Evolutionary conservation across 2,797 vertebrate genomes (phyloP), one percentile per base, ranked within the genome.

Genomic region (Coregonus suidteri): DNA sequence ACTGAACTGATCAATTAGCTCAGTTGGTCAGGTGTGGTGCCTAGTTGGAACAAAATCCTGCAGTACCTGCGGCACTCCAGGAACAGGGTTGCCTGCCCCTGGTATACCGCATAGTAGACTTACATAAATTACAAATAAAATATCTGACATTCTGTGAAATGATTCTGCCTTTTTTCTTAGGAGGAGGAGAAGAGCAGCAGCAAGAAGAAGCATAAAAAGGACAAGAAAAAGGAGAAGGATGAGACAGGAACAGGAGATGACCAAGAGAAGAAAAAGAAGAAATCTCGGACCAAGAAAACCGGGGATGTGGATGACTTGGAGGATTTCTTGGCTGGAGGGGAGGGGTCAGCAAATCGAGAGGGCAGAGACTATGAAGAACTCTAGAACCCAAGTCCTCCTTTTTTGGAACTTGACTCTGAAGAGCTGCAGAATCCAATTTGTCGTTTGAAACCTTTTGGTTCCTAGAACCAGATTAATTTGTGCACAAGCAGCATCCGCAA

Each of bases 331-430:
- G 97, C 96, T 0, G 96, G 96, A 6, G 95, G 93, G 62, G 88
- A 87, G 0, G 93, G 0, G 0, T 79, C 1, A 52, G 92, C 77
- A 91, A 93, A 92, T 2, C 91, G 76, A 35, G 96, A 96, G 0
- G 97, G 95, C 0, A 97, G 96, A 0, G 98, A 98, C 87, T 99
- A 99, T 0, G 98, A 99, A 90, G 97, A 97, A 85, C 96, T 99
- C 76, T 99, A 96, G 94, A 78, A 6, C 1, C 25, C 25, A 51
- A 80, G 75, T 54, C 30, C 18, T 4, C 9, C 41, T 47, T 47
- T 47, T 47, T 47, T 47, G 41, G 41, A 47, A 47, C 41, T 47
- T 47, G 41, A 47, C 41, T 47, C 41, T 47, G 41, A 30, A 56
- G 79, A 83, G 80, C 77, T 84, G 77, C 86, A 71, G 37, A 72